These are phyloP conservation scores for Barypeithes pellucidus DNA, from an alignment of 2,888 invertebrate species.

Conservation along the genomic window DNA sequence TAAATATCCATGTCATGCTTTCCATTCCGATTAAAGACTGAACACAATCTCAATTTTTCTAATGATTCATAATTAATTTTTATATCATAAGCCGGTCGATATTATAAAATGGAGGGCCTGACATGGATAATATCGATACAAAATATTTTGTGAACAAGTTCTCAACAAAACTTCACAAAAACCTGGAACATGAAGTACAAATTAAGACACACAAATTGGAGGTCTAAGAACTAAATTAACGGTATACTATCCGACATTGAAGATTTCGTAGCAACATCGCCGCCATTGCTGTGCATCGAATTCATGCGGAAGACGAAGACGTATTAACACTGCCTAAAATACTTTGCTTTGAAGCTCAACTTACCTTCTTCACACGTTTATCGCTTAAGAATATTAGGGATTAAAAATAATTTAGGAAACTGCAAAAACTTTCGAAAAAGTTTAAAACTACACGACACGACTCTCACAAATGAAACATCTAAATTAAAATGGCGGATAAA, in stretches of 20 bases:
- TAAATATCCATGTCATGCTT: conserved; percentile 8
- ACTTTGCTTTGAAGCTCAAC: background rate
- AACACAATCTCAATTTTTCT: no score
- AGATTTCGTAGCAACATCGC: conserved; percentile 7
- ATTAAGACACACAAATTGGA: background rate
- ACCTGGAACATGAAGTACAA: background rate
- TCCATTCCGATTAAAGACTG: conserved; percentile 7
- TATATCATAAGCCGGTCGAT: no score
- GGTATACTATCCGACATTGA: background rate
- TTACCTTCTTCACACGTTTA: background rate
- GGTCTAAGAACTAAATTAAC: background rate
- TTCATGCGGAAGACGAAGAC: background rate
- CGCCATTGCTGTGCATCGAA: conserved; percentile 10
- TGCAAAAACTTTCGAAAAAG: background rate
- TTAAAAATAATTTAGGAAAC: background rate
- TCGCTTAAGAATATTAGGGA: background rate
- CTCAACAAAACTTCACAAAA: background rate
- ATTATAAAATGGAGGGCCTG: conserved; percentile 16
- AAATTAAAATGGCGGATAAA: conserved; percentile 1
- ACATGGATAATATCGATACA: conserved; percentile 14
- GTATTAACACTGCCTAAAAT: background rate
- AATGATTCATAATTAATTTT: no score
- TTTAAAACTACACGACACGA: background rate
- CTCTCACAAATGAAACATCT: background rate
- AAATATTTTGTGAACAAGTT: background rate